Evolutionary conservation across 64 coral and sea anemone species (phyloP).

Genomic region (Pachyseris speciosa): DNA sequence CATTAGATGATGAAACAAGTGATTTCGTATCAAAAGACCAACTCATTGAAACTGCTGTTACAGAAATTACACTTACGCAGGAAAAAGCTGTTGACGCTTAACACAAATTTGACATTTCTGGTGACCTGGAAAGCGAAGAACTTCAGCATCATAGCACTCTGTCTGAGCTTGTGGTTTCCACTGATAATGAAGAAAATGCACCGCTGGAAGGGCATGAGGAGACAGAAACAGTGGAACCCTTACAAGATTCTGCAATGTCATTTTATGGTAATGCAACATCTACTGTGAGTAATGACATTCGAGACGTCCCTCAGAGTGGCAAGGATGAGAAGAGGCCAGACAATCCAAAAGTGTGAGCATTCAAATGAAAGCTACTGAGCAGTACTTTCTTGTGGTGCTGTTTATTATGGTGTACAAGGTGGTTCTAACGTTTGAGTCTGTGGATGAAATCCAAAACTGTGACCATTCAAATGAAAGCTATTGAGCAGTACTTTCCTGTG

Average conservation of each 20-base stretch:
- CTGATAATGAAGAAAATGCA: neutral
- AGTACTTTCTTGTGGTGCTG: too few relatives aligned
- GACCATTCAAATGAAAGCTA: too few relatives aligned
- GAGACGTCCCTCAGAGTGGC: neutral
- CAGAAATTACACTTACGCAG: neutral
- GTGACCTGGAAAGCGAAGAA: neutral
- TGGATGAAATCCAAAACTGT: too few relatives aligned
- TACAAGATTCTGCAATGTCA: neutral
- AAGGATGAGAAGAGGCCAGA: neutral
- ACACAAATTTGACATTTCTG: constrained; percentile 20
- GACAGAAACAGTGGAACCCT: neutral
- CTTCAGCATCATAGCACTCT: constrained; percentile 8
- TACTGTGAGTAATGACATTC: neutral
- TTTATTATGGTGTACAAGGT: too few relatives aligned
- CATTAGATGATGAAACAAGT: neutral
- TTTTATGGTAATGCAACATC: neutral
- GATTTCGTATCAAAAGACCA: neutral
- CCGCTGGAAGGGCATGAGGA: neutral
- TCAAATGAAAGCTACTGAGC: too few relatives aligned
- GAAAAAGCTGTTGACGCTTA: neutral
- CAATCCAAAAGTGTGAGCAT: neutral
- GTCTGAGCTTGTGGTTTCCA: neutral
- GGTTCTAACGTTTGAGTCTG: too few relatives aligned
- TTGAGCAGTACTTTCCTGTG: too few relatives aligned
- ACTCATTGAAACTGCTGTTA: too few relatives aligned